These are phyloP conservation scores for Sipunculus nudus DNA, from an alignment of 2,888 invertebrate genomes.

Conservation along the genomic window DNA sequence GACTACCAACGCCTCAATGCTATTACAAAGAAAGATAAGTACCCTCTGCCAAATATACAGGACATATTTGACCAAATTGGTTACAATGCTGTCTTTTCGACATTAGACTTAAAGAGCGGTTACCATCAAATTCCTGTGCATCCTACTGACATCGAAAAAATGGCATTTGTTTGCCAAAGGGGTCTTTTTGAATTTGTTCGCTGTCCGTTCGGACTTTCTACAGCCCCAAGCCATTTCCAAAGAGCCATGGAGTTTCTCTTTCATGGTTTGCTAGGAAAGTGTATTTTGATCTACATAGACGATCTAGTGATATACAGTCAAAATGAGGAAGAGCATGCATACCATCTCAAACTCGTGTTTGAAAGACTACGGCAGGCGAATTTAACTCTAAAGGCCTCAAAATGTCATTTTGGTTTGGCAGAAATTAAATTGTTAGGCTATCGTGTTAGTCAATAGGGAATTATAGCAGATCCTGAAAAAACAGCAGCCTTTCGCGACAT, in stretches of 20 bases:
- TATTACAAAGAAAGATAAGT: conserved; percentile 8
- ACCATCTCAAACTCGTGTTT: too few relatives aligned
- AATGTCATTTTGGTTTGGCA: too few relatives aligned
- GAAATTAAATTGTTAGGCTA: conserved; percentile 31
- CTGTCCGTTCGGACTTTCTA: conserved; percentile 19
- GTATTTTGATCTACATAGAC: too few relatives aligned
- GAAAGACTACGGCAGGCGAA: too few relatives aligned
- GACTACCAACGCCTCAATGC: conserved; percentile 17
- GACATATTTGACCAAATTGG: conserved; percentile 17
- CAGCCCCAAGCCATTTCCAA: conserved; percentile 20
- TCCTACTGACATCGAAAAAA: conserved; percentile 2
- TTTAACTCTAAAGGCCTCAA: too few relatives aligned
- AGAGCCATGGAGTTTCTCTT: conserved; percentile 32
- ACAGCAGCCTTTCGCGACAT: neutral
- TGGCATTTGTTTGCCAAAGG: conserved; percentile 15
- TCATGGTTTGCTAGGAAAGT: too few relatives aligned
- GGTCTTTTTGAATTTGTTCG: conserved; percentile 14
- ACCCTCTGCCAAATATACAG: conserved; percentile 13
- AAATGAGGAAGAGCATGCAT: too few relatives aligned
- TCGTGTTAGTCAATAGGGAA: conserved; percentile 23
- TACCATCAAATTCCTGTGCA: conserved; percentile 14
- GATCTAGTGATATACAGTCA: too few relatives aligned
- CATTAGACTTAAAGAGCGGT: conserved; percentile 11
- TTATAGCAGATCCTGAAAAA: conserved; percentile 16
- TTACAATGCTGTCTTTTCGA: neutral